Conservation (phyloP, 1,140 invertebrate species). For the Penaeus indicus region DNA sequence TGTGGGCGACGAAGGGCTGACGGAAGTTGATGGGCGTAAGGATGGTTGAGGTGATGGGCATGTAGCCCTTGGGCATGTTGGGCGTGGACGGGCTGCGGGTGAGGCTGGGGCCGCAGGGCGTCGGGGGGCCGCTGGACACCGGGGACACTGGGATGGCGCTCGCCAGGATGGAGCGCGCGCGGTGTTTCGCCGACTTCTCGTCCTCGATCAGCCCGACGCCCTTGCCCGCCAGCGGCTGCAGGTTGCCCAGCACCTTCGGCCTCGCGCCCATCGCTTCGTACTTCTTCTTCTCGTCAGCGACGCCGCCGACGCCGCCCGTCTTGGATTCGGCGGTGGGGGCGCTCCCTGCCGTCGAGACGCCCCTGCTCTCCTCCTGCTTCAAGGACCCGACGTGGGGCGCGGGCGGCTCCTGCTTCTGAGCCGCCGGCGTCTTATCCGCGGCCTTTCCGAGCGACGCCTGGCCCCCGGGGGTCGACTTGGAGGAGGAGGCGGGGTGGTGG, state of each 20-base stretch:
- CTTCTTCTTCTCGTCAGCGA: slow-evolving; percentile 43
- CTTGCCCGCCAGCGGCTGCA: slow-evolving; percentile 14
- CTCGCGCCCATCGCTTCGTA: slow-evolving; percentile 57
- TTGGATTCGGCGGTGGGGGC: background rate
- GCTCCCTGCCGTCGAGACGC: background rate
- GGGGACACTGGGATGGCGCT: slow-evolving; percentile 54
- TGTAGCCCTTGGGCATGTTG: slow-evolving; percentile 57
- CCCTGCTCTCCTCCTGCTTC: too few relatives aligned
- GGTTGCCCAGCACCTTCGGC: slow-evolving; percentile 23
- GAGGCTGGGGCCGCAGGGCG: slow-evolving; percentile 21
- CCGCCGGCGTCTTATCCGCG: slow-evolving; percentile 5
- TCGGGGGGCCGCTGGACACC: slow-evolving; percentile 43
- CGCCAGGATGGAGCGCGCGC: slow-evolving; percentile 53
- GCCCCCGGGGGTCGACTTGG: background rate
- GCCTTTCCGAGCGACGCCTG: background rate
- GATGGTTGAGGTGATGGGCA: slow-evolving; percentile 60
- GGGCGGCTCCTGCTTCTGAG: background rate
- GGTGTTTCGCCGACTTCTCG: slow-evolving; percentile 48
- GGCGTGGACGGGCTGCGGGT: slow-evolving; percentile 32
- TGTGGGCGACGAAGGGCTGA: slow-evolving; percentile 50
- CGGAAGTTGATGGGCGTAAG: slow-evolving; percentile 58
- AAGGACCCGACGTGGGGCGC: background rate
- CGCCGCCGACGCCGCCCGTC: background rate
- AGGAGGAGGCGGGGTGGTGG: background rate
- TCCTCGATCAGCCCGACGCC: slow-evolving; percentile 39